Evolutionary conservation across 2,797 vertebrate species (phyloP).

Genomic region (Leucoraja ocellata): DNA sequence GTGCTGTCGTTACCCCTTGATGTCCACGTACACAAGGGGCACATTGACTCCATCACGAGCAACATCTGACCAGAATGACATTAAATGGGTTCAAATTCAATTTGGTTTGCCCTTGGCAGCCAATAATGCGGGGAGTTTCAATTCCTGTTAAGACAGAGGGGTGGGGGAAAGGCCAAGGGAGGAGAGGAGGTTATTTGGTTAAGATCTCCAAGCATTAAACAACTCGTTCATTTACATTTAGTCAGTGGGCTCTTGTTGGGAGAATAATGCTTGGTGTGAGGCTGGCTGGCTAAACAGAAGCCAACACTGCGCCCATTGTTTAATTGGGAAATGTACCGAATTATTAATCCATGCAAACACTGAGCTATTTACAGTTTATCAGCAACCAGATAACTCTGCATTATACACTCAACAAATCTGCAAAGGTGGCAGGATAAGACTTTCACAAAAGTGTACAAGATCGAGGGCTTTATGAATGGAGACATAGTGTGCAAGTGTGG

Average conservation of each 20-base stretch:
- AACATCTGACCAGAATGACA: constrained; percentile 1
- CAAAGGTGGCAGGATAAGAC: neutral
- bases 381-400: neutral
- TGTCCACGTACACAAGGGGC: neutral
- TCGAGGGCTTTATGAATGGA: neutral
- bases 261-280: constrained; percentile 10
- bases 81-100: neutral
- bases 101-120: neutral
- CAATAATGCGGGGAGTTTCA: neutral
- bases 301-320: neutral
- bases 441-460: neutral
- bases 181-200: neutral
- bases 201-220: neutral
- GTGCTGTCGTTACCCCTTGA: neutral
- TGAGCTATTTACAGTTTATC: neutral
- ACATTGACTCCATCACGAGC: neutral
- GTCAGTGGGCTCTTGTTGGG: neutral
- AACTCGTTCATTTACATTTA: constrained; percentile 17
- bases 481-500: neutral
- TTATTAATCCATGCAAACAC: constrained; percentile 6
- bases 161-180: too few species aligned
- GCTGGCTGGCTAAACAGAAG: neutral
- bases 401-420: constrained; percentile 5
- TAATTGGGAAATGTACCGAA: neutral
- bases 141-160: neutral